Base-by-base conservation (phyloP, 2,113 vertebrate species). In the Ivindomyrus marchei region DNA sequence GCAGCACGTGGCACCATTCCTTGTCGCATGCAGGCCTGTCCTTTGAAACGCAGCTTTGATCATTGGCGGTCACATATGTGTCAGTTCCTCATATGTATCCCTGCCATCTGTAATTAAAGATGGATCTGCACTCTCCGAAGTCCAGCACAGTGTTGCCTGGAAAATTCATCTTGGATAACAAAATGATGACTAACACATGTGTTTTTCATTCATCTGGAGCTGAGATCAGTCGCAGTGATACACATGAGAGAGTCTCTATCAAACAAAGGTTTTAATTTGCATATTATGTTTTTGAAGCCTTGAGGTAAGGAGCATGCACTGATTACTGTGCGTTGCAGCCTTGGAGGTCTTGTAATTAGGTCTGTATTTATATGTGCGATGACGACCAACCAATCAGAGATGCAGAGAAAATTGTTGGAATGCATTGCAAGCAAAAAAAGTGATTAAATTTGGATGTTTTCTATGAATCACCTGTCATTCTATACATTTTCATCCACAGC, bases 271-370 rank as follows among this genome's bases (percentile, higher is more conserved):
- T 70, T 24, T 19, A 87, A 88, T 90, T 88, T 42, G 19, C 36
- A 88, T 87, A 17, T 52, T 15, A n/a, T 31, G 87, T 21, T 87
- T 87, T 87, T 91, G 87, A 90, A 86, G 39, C 47, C 74, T 21
- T 21, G 19, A 21, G 4, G 53, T 56, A 56, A 1, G 19, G 53
- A 56, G 1, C 53, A 2, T 21, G 0, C 53, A 56, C 53, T 56
- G 53, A 56, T 56, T 56, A 56, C 5, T 21, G 53, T 56, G 53
- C 53, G 0, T 80, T 91, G 87, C 87, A 80, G n/a, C 56, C 53
- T 46, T 77, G n/a, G 84, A 47, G 62, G 89, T 85, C 49, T 49
- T 39, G 80, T 86, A 85, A 89, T 89, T 85, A 62, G 83, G 39
- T 88, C 50, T 87, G 80, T 74, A 21, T n/a, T 66, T 56, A 19